Percentiles rank a stretch among this genome's conserved stretches.
phyloP scores from a whole-genome alignment of 2,888 invertebrate species.

The Atherix ibis region DNA sequence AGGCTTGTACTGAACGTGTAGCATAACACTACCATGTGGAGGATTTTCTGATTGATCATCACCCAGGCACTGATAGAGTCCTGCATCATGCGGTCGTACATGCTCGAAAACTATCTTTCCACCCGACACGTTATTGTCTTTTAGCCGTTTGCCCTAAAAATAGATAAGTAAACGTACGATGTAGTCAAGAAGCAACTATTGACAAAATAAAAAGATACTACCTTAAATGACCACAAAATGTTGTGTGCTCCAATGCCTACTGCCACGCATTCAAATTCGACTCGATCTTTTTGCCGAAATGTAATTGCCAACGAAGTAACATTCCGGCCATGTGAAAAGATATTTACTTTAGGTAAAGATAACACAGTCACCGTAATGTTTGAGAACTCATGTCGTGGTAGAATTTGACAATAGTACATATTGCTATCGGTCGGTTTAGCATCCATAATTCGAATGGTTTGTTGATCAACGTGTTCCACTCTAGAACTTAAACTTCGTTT shows the following conservation, averaged over 20 bases:
- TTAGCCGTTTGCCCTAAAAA: constrained; percentile 20
- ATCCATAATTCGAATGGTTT: too few species aligned
- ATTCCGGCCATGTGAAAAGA: constrained; percentile 24
- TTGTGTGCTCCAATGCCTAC: constrained; percentile 13
- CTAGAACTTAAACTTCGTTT: too few species aligned
- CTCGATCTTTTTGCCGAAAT: constrained; percentile 24
- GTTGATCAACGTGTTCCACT: too few species aligned
- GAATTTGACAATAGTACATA: neutral
- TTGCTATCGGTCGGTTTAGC: neutral
- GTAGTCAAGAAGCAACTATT: too few species aligned
- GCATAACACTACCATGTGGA: constrained; percentile 21
- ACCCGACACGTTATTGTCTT: constrained; percentile 8
- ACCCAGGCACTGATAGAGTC: constrained; percentile 26
- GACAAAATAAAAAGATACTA: constrained; percentile 12
- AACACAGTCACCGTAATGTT: neutral
- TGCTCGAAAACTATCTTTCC: constrained; percentile 19
- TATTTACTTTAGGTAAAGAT: constrained; percentile 16
- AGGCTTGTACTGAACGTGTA: constrained; percentile 25
- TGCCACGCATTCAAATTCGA: constrained; percentile 22
- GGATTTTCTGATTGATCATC: constrained; percentile 22
- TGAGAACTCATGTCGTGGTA: neutral
- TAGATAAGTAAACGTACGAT: too few species aligned
- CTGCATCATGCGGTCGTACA: constrained; percentile 21
- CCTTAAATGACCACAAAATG: constrained; percentile 27
- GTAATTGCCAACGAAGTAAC: constrained; percentile 24